Evolutionary conservation across 2,888 invertebrate species (phyloP).

Genomic region (Anoplius nigerrimus): DNA sequence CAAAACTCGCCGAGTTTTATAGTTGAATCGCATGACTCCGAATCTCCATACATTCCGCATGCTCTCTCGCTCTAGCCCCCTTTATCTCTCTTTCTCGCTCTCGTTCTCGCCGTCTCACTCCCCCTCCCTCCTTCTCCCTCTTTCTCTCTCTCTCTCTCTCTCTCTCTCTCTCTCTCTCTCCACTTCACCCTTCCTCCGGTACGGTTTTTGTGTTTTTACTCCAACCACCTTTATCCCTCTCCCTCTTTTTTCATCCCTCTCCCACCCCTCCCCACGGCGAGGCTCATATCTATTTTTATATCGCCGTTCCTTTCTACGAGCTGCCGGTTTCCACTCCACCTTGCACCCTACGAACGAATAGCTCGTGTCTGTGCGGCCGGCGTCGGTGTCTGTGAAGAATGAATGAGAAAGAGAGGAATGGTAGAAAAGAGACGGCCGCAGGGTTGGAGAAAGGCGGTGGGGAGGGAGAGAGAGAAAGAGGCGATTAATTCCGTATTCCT

Average conservation of each 20-base stretch:
- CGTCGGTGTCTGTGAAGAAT: background rate
- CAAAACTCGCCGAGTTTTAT: constrained; percentile 75
- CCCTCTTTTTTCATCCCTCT: constrained; percentile 36
- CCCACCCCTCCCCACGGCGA: constrained; percentile 29
- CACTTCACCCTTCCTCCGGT: constrained; percentile 7
- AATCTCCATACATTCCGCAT: constrained; percentile 71
- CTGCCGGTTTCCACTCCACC: constrained; percentile 43
- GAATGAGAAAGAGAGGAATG: constrained; percentile 14
- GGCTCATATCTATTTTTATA: constrained; percentile 70
- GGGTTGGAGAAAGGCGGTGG: constrained; percentile 29
- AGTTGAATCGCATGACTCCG: constrained; percentile 75
- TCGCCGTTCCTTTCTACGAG: constrained; percentile 61
- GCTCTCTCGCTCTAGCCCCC: constrained; percentile 46
- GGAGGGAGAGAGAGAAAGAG: constrained; percentile 46
- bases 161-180: constrained; percentile 8
- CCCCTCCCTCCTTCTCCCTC: constrained; percentile 31
- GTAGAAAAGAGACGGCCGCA: constrained; percentile 7
- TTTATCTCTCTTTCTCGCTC: constrained; percentile 29
- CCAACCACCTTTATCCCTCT: constrained; percentile 25
- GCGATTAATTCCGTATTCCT: constrained; percentile 71
- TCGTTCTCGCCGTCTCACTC: constrained; percentile 34
- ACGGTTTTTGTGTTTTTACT: constrained; percentile 41
- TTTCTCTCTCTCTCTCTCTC: constrained; percentile 28
- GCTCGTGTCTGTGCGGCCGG: constrained; percentile 19
- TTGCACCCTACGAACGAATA: constrained; percentile 32